A percentile compares a stretch with the other conserved stretches of the same genome.
Evolutionary conservation across 2,113 vertebrate genomes (phyloP).

Genomic region (Acanthochromis polyacanthus): DNA sequence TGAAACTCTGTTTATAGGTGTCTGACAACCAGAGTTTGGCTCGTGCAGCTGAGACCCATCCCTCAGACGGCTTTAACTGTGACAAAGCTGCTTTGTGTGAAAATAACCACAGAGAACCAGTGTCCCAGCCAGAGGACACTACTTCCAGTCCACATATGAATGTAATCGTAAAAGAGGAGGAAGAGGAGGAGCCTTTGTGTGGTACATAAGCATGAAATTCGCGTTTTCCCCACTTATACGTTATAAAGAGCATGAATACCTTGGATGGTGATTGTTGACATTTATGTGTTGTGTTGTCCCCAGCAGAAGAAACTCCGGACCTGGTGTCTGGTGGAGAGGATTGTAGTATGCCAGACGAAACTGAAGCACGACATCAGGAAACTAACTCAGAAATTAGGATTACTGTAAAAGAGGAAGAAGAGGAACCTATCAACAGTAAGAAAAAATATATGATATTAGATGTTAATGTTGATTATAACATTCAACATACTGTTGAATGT

Average conservation of each 20-base stretch:
- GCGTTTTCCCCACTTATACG: background rate
- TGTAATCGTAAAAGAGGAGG: conserved; percentile 77
- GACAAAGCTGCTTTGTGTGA: conserved; percentile 32
- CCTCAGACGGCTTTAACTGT: conserved; percentile 27
- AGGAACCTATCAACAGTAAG: conserved; percentile 68
- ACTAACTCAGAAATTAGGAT: conserved; percentile 59
- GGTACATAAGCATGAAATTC: conserved; percentile 49
- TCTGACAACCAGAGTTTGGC: conserved; percentile 25
- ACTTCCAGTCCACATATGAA: conserved; percentile 64
- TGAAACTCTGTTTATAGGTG: conserved; percentile 33
- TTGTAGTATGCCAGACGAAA: conserved; percentile 14
- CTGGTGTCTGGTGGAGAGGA: conserved; percentile 37
- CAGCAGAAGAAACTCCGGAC: conserved; percentile 48
- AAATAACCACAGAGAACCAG: conserved; percentile 1
- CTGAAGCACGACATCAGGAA: conserved; percentile 42
- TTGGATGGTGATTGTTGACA: background rate
- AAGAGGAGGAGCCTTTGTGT: conserved; percentile 74
- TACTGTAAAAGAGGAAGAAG: conserved; percentile 75
- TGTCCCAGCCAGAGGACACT: background rate
- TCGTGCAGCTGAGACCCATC: background rate
- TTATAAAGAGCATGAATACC: background rate
- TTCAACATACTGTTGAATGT: background rate
- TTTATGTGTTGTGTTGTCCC: background rate
- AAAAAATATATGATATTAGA: background rate
- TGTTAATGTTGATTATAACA: background rate